phyloP scores from a whole-genome alignment of 2,888 invertebrate genomes.

The Metacarcinus magister region DNA sequence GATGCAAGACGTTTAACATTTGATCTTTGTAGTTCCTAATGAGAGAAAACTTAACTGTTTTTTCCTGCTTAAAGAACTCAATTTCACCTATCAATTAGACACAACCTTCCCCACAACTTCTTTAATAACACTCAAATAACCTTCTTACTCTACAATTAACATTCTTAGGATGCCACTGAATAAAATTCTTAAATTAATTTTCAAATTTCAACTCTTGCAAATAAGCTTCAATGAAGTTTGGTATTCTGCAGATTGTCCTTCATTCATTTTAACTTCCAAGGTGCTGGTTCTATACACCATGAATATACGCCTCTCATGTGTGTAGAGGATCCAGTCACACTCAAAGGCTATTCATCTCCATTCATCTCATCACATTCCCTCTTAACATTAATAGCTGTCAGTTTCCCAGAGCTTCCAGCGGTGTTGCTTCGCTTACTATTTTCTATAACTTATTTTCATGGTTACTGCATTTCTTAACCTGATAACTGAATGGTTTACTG shows the following conservation, averaged over 20 bases:
- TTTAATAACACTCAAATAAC: constrained; percentile 3
- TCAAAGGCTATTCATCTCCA: too few relatives aligned
- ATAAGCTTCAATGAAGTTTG: neutral
- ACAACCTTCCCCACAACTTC: neutral
- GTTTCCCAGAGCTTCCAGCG: neutral
- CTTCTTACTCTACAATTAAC: neutral
- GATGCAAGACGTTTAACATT: too few relatives aligned
- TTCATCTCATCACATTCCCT: too few relatives aligned
- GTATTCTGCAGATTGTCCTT: neutral
- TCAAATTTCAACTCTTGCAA: neutral
- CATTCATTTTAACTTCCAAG: neutral
- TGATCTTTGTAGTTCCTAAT: too few relatives aligned
- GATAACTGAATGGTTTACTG: neutral
- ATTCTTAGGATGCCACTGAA: neutral
- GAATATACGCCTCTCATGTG: neutral
- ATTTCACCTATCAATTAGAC: neutral
- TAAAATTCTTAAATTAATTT: neutral
- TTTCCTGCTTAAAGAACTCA: neutral
- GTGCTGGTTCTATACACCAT: neutral
- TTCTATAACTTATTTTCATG: neutral
- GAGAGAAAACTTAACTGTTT: too few relatives aligned
- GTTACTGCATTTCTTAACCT: neutral
- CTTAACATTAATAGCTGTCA: neutral
- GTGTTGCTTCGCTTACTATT: neutral
- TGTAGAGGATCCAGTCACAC: neutral